A percentile compares a stretch with the other conserved stretches of the same genome.
Conservation (phyloP, 2,888 invertebrate species). For the Scaptomyza parva region DNA sequence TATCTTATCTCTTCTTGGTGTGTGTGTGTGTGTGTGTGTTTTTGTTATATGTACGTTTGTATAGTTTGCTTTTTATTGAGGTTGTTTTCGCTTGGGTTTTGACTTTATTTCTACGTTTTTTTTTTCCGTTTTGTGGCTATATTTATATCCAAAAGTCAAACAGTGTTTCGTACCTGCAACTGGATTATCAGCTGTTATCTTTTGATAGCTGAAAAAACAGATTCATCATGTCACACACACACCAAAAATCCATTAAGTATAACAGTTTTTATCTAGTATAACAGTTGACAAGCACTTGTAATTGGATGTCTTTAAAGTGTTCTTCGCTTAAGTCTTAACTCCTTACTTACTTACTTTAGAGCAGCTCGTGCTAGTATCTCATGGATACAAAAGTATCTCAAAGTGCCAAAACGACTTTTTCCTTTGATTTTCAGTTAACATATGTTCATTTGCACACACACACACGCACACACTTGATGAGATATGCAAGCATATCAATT, state of each 20-base stretch:
- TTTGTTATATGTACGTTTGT: constrained; percentile 54
- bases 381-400: constrained; percentile 30
- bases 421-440: constrained; percentile 22
- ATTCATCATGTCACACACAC: constrained; percentile 12
- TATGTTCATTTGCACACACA: constrained; percentile 33
- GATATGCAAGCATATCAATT: constrained; percentile 16
- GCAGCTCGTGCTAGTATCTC: constrained; percentile 17
- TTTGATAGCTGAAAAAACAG: constrained; percentile 6
- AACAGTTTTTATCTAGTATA: constrained; percentile 1
- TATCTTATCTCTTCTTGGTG: constrained; percentile 67
- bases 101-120: background rate
- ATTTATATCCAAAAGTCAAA: constrained; percentile 39
- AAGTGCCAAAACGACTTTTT: constrained; percentile 11
- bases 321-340: background rate
- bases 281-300: constrained; percentile 6
- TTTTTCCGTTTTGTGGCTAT: constrained; percentile 13
- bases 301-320: background rate
- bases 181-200: constrained; percentile 48
- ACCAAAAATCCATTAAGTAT: constrained; percentile 5
- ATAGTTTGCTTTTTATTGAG: constrained; percentile 63
- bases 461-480: background rate
- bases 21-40: background rate
- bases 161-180: constrained; percentile 20
- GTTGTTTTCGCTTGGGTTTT: constrained; percentile 46
- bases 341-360: constrained; percentile 20